Base-by-base conservation (phyloP, 35 echinoderm and acorn worm genomes). In the Strongylocentrotus purpuratus region DNA sequence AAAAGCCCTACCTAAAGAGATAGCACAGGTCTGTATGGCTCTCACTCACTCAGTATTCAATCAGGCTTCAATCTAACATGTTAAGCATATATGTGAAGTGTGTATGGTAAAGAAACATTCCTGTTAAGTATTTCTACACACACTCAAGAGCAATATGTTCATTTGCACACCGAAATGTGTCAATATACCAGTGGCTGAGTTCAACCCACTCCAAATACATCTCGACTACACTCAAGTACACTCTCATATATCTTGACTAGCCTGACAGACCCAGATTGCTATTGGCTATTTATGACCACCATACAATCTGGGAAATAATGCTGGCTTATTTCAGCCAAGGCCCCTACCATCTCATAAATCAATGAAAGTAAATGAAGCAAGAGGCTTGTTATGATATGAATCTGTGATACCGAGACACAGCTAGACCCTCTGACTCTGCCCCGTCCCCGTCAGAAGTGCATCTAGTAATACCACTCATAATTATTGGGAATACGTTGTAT, bases 221-320 rank as follows among this genome's bases (percentile, higher is more conserved):
- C 65, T 78, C n/a, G 28, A 78, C 65, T 78, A 28, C 25, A 78
- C 25, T 78, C 65, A 78, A 78, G 65, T 78, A 78, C 65, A 78
- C 65, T n/a, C 65, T 0, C 28, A 78, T 78, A 70, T 70, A 78
- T 78, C 65, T 28, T 78, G 65, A 5, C 22, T 7, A 78, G 28
- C 20, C 0, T 78, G 65, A 78, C 65, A 78, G 18, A n/a, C 20
- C 65, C 65, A 78, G 65, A 78, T 78, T 78, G 65, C 65, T 78
- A 78, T 78, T 78, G 65, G 65, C 65, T 78, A 78, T 78, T 78
- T 78, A 78, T 78, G 65, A 78, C 65, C 28, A 78, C 65, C 65
- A 78, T 78, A 78, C 65, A 78, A 10, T 55, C 65, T 28, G 25
- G 8, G 65, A 28, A n/a, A 78, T 28, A 78, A 78, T 78, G 28